Evolutionary conservation across 2,797 vertebrate species (phyloP), one percentile per base, ranked within the genome.

Genomic region (Acestrorhynchus altus): DNA sequence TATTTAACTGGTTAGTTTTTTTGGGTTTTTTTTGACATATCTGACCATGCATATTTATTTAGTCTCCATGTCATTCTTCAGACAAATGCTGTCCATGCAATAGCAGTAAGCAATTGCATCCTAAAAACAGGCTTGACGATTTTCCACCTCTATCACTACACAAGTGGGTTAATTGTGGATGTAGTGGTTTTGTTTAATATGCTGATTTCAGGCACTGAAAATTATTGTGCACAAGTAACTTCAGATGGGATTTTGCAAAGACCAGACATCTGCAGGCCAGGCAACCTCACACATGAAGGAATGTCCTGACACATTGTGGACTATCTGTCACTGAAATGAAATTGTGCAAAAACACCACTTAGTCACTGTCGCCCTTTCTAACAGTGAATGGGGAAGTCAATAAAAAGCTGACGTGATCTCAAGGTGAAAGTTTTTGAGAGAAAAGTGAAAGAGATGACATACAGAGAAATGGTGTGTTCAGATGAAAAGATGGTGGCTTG

Each of bases 241-340:
- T 74, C 12, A 47, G 70, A 31, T 16, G 79, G 73, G 67, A 79
- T 76, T 74, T 74, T 18, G 31, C 72, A 56, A 83, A 82, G 72
- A 68, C 61, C 51, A 46, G 76, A 83, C 84, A 86, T 84, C 84
- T 86, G 84, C 68, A 60, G 54, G 56, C 72, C 74, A 73, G 79
- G 81, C 80, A 80, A 64, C 59, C 73, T 84, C 75, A 76, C 69
- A 60, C 77, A 78, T 16, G 78, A 81, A 76, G 82, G 78, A 83
- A 82, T 79, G 77, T 83, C 83, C 68, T 42, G 64, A 83, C 82
- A 81, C 40, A 8, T 74, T 49, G 42, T 18, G n/a, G 66, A 81
- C 78, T 57, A 35, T 68, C 70, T 79, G 81, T 75, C 78, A 85
- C 73, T 76, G 73, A 64, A 51, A 70, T 49, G 28, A 74, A 78